phyloP scores from a whole-genome alignment of 2,888 invertebrate genomes.

The Acanthosepion lycidas region DNA sequence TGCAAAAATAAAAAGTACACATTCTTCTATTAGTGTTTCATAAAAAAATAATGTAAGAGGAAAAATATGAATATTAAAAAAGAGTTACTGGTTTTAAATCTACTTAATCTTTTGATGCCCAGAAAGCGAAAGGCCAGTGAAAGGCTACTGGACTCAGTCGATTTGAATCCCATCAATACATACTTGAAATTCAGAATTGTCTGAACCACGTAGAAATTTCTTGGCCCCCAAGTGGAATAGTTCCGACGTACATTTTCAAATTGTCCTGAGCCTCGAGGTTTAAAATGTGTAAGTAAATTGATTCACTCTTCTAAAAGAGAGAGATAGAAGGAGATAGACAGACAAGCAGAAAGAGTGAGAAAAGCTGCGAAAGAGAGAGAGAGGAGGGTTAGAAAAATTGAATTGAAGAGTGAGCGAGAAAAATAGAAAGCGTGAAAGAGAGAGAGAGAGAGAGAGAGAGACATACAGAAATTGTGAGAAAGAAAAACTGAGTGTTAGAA shows the following conservation, averaged over 20 bases:
- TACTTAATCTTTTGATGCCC: neutral
- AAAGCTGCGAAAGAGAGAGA: neutral
- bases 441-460: no score
- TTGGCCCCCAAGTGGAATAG: neutral
- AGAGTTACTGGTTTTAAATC: neutral
- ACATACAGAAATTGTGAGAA: no score
- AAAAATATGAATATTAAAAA: neutral
- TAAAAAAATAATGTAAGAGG: neutral
- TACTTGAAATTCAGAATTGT: neutral
- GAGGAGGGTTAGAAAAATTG: neutral
- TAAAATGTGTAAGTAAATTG: constrained; percentile 15
- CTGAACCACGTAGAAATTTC: neutral
- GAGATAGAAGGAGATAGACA: neutral
- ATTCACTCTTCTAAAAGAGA: neutral
- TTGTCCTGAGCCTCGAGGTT: neutral
- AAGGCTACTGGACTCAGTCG: neutral
- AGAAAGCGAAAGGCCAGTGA: neutral
- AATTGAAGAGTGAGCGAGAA: neutral
- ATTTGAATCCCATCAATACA: neutral
- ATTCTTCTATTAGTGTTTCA: neutral
- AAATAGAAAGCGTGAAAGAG: no score
- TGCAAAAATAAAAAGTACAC: neutral
- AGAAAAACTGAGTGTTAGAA: no score
- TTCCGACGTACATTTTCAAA: neutral
- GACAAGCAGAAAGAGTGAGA: no score